Conservation (phyloP, 1,140 invertebrate genomes). For the Euglossa dilemma region DNA sequence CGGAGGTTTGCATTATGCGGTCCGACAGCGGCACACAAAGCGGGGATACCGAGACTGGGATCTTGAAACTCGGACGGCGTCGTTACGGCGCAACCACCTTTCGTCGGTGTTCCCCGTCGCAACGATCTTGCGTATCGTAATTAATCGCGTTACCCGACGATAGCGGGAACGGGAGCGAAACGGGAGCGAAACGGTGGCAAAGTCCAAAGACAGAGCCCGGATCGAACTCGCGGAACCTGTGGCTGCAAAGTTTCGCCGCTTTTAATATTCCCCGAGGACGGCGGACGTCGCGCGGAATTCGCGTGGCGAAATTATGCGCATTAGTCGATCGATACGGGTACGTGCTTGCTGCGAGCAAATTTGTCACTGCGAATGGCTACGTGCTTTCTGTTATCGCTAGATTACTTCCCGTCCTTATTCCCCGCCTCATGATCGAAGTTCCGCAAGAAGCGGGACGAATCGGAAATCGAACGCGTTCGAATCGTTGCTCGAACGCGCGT, state of each 20-base stretch:
- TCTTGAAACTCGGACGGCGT: neutral
- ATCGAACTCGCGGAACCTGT: conserved; percentile 46
- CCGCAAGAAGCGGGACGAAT: neutral
- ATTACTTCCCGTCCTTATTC: neutral
- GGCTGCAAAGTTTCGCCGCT: conserved; percentile 29
- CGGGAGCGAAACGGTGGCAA: no score
- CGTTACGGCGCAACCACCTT: neutral
- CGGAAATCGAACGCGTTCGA: neutral
- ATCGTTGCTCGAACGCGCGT: neutral
- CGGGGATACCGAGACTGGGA: neutral
- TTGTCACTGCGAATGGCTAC: neutral
- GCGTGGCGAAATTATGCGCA: conserved; percentile 34
- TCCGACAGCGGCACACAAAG: neutral
- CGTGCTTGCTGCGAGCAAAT: neutral
- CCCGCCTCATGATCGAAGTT: neutral
- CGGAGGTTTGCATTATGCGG: neutral
- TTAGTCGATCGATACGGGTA: neutral
- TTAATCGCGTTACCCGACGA: no score
- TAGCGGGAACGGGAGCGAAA: no score
- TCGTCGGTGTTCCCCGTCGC: neutral
- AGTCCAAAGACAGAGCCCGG: neutral
- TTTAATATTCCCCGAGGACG: conserved; percentile 52
- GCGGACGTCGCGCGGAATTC: conserved; percentile 32
- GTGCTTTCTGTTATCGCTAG: neutral
- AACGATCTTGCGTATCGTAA: neutral